A percentile compares a stretch with the other conserved stretches of the same genome.
These are phyloP conservation scores for Biston betularia DNA, from an alignment of 2,888 invertebrate species.

Conservation along the genomic window DNA sequence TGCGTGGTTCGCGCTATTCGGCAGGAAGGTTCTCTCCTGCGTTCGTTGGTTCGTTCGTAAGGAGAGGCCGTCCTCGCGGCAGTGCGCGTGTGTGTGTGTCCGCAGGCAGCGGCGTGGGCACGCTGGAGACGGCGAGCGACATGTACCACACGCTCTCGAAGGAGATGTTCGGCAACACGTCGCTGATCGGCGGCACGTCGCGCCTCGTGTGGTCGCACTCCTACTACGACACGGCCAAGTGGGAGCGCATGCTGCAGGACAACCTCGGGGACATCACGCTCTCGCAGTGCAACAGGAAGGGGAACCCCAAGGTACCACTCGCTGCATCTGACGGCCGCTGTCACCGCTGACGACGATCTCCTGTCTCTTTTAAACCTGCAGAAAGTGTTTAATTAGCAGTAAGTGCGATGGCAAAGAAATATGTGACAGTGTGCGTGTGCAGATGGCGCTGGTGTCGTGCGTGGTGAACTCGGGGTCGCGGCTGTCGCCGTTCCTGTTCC, in stretches of 20 bases:
- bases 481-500: slow-evolving; percentile 92
- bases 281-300: slow-evolving; percentile 77
- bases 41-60: too few species aligned
- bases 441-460: slow-evolving; percentile 92
- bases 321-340: too few species aligned
- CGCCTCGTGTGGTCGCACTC: slow-evolving; percentile 94
- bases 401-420: too few species aligned
- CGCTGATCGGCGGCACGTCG: slow-evolving; percentile 88
- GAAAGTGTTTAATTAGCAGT: too few species aligned
- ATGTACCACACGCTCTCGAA: slow-evolving; percentile 76
- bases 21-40: too few species aligned
- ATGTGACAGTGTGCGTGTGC: slow-evolving; percentile 28
- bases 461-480: slow-evolving; percentile 89
- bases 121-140: slow-evolving; percentile 70
- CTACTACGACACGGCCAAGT: slow-evolving; percentile 88
- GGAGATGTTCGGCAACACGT: slow-evolving; percentile 80
- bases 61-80: not conserved
- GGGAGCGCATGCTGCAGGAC: slow-evolving; percentile 91
- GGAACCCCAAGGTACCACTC: slow-evolving; percentile 12
- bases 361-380: too few species aligned
- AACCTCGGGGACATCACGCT: slow-evolving; percentile 87
- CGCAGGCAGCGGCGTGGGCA: slow-evolving; percentile 70
- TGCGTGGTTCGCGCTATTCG: too few species aligned
- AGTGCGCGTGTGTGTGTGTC: not conserved
- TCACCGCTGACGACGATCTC: too few species aligned